These are phyloP conservation scores for Petrocephalus schoutedeni DNA, from an alignment of 2,797 vertebrate genomes.

Conservation along the genomic window DNA sequence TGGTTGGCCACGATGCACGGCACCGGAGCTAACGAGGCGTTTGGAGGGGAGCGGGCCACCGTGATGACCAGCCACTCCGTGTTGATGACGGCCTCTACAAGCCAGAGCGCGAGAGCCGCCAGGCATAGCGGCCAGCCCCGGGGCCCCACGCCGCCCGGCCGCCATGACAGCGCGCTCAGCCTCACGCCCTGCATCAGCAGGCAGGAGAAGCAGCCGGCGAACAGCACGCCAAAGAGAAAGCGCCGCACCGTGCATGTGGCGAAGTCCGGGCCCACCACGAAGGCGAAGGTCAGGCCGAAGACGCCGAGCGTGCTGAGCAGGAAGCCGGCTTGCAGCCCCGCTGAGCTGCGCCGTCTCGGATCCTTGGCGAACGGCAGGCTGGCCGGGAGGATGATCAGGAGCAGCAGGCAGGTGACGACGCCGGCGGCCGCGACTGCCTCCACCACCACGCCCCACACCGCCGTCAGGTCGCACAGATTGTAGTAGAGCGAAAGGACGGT, in stretches of 20 bases:
- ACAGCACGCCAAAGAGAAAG: slow-evolving; percentile 85
- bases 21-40: neutral
- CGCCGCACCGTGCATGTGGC: slow-evolving; percentile 75
- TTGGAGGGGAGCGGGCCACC: slow-evolving; percentile 42
- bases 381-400: slow-evolving; percentile 72
- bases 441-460: slow-evolving; percentile 76
- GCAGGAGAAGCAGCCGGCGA: slow-evolving; percentile 79
- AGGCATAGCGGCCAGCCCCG: slow-evolving; percentile 69
- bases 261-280: slow-evolving; percentile 70
- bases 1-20: slow-evolving; percentile 67
- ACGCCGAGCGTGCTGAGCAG: slow-evolving; percentile 79
- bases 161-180: slow-evolving; percentile 67
- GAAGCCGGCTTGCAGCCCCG: slow-evolving; percentile 74
- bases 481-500: slow-evolving; percentile 69
- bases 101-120: slow-evolving; percentile 68
- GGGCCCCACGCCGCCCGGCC: slow-evolving; percentile 50
- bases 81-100: slow-evolving; percentile 86
- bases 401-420: slow-evolving; percentile 67
- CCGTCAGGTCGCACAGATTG: slow-evolving; percentile 78
- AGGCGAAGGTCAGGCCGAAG: slow-evolving; percentile 82
- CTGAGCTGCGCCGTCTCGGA: slow-evolving; percentile 68
- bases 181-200: slow-evolving; percentile 73
- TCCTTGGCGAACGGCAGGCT: slow-evolving; percentile 75
- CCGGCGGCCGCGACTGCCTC: slow-evolving; percentile 74
- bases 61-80: slow-evolving; percentile 85